These are phyloP conservation scores for Idaea dimidiata DNA, from an alignment of 2,888 invertebrate species.

Conservation along the genomic window DNA sequence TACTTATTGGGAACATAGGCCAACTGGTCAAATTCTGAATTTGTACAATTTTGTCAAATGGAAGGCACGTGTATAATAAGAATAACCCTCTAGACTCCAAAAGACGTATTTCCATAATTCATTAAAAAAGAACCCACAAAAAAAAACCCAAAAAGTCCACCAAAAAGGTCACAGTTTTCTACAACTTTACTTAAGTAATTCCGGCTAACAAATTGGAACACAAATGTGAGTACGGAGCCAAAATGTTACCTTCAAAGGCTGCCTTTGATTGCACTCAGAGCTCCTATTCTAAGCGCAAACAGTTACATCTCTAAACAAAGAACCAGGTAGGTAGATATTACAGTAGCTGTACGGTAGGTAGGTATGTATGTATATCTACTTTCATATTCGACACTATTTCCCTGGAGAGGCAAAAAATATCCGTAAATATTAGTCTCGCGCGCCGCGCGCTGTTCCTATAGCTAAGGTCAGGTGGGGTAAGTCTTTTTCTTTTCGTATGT, in stretches of 20 bases:
- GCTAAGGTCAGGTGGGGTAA: neutral
- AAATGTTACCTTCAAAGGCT: slow-evolving; percentile 9
- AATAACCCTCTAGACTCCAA: no score
- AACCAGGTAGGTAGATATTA: slow-evolving; percentile 6
- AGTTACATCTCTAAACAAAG: slow-evolving; percentile 19
- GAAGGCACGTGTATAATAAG: no score
- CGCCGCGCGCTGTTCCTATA: neutral
- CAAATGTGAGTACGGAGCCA: neutral
- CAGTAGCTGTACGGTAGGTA: slow-evolving; percentile 4
- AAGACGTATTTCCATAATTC: neutral
- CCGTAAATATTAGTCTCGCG: slow-evolving; percentile 45
- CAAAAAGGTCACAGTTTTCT: neutral
- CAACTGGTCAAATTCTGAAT: no score
- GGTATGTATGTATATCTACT: slow-evolving; percentile 10
- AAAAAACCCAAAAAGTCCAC: neutral
- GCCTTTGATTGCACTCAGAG: slow-evolving; percentile 27
- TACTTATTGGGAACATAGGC: no score
- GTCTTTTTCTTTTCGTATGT: neutral
- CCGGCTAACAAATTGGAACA: neutral
- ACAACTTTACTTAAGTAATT: slow-evolving; percentile 1
- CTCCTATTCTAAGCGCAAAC: slow-evolving; percentile 26
- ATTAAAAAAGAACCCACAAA: neutral
- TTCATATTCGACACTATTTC: slow-evolving; percentile 57
- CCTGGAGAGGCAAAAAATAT: slow-evolving; percentile 33
- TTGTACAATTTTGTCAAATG: no score